Conservation (phyloP, 2,113 vertebrate genomes). For the Hypocryptadius cinnamomeus region DNA sequence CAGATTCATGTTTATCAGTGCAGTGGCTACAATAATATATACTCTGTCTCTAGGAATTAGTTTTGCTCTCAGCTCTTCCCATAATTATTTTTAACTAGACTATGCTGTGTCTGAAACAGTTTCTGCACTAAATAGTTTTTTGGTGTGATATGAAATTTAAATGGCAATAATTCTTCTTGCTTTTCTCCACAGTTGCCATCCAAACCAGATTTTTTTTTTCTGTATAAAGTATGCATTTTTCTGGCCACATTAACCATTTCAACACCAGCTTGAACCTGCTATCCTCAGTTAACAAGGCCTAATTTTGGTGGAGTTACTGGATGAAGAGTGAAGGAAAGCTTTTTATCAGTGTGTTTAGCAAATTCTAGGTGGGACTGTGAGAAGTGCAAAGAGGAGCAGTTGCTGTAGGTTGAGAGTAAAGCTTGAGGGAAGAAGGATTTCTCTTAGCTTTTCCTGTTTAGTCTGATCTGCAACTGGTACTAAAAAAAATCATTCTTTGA, state of each 20-base stretch:
- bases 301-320: not conserved
- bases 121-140: not conserved
- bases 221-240: not conserved
- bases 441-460: not conserved
- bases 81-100: slow-evolving; percentile 12
- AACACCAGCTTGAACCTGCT: not conserved
- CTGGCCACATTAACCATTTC: not conserved
- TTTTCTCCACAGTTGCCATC: not conserved
- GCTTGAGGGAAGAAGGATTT: not conserved
- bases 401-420: not conserved
- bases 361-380: not conserved
- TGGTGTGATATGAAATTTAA: not conserved
- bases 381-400: not conserved
- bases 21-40: not conserved
- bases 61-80: not conserved
- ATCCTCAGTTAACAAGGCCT: not conserved
- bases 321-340: not conserved
- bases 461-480: not conserved
- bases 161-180: not conserved
- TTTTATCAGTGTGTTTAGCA: not conserved
- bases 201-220: not conserved
- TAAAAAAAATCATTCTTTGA: not conserved
- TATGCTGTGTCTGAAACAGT: not conserved
- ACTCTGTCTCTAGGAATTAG: not conserved
- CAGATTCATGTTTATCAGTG: not conserved